phyloP scores from a whole-genome alignment of 2,888 invertebrate species.

The Cheilosia soror region DNA sequence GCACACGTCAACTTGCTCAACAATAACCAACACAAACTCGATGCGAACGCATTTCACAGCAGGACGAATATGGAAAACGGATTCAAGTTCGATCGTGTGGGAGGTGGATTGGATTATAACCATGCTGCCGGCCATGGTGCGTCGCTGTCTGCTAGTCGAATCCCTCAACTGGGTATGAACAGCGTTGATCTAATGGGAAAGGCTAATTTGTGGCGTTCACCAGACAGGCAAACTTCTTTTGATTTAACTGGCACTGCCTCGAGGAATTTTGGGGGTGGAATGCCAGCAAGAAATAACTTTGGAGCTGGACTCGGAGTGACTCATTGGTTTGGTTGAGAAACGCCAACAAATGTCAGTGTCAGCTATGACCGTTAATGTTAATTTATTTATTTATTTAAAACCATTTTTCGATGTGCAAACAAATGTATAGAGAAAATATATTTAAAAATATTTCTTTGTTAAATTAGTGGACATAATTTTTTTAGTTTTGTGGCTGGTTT shows the following conservation, averaged over 20 bases:
- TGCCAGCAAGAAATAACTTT: conserved; percentile 32
- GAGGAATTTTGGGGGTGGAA: conserved; percentile 27
- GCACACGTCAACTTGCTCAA: conserved; percentile 78
- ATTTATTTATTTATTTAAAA: neutral
- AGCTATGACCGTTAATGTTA: neutral
- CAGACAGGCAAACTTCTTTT: conserved; percentile 15
- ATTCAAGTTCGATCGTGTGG: conserved; percentile 76
- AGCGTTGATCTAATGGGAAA: conserved; percentile 77
- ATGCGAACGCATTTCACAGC: conserved; percentile 78
- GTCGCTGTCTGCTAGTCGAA: conserved; percentile 77
- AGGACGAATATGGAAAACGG: conserved; percentile 76
- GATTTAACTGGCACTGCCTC: conserved; percentile 43
- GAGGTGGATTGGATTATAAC: conserved; percentile 78
- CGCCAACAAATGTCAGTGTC: too few relatives aligned
- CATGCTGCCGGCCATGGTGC: conserved; percentile 78
- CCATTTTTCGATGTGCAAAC: neutral
- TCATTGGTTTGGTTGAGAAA: conserved; percentile 34
- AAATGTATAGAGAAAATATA: too few relatives aligned
- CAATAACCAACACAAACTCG: conserved; percentile 73
- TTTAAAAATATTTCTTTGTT: too few relatives aligned
- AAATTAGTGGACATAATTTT: too few relatives aligned
- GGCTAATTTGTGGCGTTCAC: conserved; percentile 76
- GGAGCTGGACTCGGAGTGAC: conserved; percentile 37
- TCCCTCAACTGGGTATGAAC: conserved; percentile 79
- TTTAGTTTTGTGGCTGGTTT: too few relatives aligned